Base-by-base conservation (phyloP, 2,888 invertebrate species). In the Herminia tarsipennalis region DNA sequence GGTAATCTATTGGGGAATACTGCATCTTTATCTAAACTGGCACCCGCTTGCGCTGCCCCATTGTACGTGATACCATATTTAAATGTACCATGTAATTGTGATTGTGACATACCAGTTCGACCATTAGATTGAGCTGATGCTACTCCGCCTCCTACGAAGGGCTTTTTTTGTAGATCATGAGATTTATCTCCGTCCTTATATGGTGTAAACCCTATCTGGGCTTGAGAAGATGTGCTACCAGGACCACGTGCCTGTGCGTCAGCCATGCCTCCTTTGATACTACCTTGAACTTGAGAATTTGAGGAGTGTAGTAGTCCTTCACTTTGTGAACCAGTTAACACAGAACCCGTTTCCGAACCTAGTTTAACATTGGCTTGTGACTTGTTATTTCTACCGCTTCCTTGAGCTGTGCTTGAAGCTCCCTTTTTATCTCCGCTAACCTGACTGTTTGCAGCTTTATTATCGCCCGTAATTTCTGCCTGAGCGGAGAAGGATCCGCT, bases 181-280 rank as follows among this genome's bases (percentile, higher is more conserved):
- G 73, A 56, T 64, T 92, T 92, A 32, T 94, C 94, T 45, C 93
- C 92, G 42, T 94, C 93, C 66, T 94, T 93, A 62, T 94, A 94
- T 0, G 97, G 97, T 37, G 94, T 94, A 73, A 97, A 97, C 0
- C 96, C 97, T 49, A 97, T 96, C 86, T 97, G 97, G 2, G 97
- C 97, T 87, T 97, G 97, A 20, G 96, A 97, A 0, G 96, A 96
- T 0, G 97, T 96, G 67, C 95, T 95, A 2, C 96, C 97, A 1
- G 95, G 95, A 0, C 96, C 97, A 68, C 94, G 94, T 0, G 97
- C 95, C 88, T 97, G 96, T 0, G 97, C 96, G 77, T 97, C 96
- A 1, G 97, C 96, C 91, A 96, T 93, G 2, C 97, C 97, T 10
- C 97, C 97, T 81, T 95, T 95, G 18, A 94, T 93, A 54, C 95